A percentile compares a stretch with the other conserved stretches of the same genome.
These are phyloP conservation scores for Perca schrenkii DNA, from an alignment of 2,113 vertebrate genomes.

Conservation along the genomic window DNA sequence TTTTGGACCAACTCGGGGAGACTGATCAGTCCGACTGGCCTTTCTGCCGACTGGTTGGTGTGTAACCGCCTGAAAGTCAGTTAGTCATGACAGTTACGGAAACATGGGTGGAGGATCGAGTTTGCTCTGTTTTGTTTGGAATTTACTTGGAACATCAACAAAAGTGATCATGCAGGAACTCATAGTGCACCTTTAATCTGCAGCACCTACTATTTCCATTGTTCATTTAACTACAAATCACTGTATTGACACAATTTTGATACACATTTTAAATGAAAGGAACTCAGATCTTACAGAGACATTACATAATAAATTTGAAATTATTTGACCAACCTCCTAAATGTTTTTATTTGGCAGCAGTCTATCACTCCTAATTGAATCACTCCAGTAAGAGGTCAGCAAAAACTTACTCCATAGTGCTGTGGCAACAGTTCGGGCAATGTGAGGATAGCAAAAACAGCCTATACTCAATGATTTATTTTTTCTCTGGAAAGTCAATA, in stretches of 20 bases:
- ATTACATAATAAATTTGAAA: neutral
- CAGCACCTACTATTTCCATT: neutral
- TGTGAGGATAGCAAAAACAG: conserved; percentile 56
- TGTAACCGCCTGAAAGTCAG: too few relatives aligned
- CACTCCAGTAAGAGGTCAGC: conserved; percentile 54
- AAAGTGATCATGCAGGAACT: too few relatives aligned
- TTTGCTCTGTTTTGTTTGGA: too few relatives aligned
- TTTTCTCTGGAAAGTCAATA: conserved; percentile 26
- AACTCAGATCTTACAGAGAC: neutral
- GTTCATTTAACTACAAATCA: neutral
- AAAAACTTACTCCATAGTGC: neutral
- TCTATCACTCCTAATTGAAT: neutral
- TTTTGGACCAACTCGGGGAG: too few relatives aligned
- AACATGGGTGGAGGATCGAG: too few relatives aligned
- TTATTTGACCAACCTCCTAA: neutral
- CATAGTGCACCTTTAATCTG: neutral
- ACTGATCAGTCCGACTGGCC: too few relatives aligned
- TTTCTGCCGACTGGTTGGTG: too few relatives aligned
- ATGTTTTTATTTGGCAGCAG: conserved; percentile 1
- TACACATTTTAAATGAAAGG: neutral
- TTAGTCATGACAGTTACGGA: too few relatives aligned
- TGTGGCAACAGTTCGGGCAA: too few relatives aligned
- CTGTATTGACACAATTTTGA: too few relatives aligned
- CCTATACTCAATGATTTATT: conserved; percentile 22
- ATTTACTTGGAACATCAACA: too few relatives aligned